Base-by-base conservation (phyloP, 2,888 invertebrate genomes). In the Pterostichus niger region DNA sequence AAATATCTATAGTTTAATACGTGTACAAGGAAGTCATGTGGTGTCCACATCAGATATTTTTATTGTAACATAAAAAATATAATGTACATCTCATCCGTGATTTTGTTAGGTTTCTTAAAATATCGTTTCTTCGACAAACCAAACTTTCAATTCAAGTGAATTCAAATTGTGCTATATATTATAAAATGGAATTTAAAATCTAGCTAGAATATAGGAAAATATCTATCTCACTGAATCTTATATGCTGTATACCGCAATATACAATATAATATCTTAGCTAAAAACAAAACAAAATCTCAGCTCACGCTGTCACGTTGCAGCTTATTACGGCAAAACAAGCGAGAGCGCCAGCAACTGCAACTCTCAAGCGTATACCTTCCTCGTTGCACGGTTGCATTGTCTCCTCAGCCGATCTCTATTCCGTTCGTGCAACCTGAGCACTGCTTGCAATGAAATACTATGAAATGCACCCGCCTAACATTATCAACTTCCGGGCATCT, bases 381-480 rank as follows among this genome's bases (percentile, higher is more conserved):
- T 11, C n/a, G 13, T 10, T 11, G 49, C n/a, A 11, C 5, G 49
- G 49, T 13, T 40, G 49, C 49, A 49, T 49, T 49, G 49, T 49
- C n/a, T 11, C 13, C 13, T 49, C 11, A 7, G 40, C 40, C 9
- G 40, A 7, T 40, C 40, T 40, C 9, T 40, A 40, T 40, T 40
- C 40, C 40, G 40, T 40, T 40, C 40, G 24, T 35, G 64, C 64
- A 64, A 64, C 64, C 35, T 33, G 64, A 64, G 64, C 64, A 13
- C 64, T 64, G 40, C 40, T 52, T 52, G 68, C 68, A 71, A 71
- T 44, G 68, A 71, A 71, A 31, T 24, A 71, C 68, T 44, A 7
- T 71, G 68, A 71, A 71, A 71, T 71, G 40, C 44, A 71, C 68
- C 68, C 68, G 68, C 68, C 68, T 71, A 44, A 71, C 44, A 71